Conservation (phyloP, 64 coral and sea anemone genomes). For the Actinia tenebrosa region DNA sequence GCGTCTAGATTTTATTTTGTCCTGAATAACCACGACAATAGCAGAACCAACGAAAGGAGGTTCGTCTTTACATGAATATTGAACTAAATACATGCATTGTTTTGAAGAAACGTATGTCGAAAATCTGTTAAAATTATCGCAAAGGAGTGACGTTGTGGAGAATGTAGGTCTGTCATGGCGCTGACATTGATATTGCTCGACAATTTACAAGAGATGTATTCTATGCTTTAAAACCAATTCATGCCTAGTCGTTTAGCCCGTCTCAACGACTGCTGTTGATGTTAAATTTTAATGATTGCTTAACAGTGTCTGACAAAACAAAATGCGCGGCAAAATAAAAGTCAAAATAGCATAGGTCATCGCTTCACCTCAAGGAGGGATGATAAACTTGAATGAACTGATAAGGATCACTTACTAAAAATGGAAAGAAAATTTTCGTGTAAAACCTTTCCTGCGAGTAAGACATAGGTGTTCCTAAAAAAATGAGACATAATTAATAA, state of each 20-base stretch:
- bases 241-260: neutral
- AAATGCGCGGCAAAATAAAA: neutral
- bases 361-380: neutral
- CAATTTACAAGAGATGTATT: neutral
- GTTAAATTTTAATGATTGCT: neutral
- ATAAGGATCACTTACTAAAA: neutral
- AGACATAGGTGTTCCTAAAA: too few relatives aligned
- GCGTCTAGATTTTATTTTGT: too few relatives aligned
- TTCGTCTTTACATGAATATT: neutral
- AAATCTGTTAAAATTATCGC: neutral
- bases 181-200: neutral
- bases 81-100: neutral
- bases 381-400: neutral
- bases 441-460: too few relatives aligned
- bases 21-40: too few relatives aligned
- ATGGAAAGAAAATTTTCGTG: too few relatives aligned
- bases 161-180: neutral
- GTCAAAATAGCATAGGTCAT: neutral
- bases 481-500: too few relatives aligned
- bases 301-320: constrained; percentile 6
- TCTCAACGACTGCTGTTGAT: neutral
- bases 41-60: neutral
- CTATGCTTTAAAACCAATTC: neutral
- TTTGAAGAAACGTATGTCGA: neutral
- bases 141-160: neutral